A percentile compares a stretch with the other conserved stretches of the same genome.
Conservation (phyloP, 2,797 vertebrate genomes). For the Arnoldichthys spilopterus region DNA sequence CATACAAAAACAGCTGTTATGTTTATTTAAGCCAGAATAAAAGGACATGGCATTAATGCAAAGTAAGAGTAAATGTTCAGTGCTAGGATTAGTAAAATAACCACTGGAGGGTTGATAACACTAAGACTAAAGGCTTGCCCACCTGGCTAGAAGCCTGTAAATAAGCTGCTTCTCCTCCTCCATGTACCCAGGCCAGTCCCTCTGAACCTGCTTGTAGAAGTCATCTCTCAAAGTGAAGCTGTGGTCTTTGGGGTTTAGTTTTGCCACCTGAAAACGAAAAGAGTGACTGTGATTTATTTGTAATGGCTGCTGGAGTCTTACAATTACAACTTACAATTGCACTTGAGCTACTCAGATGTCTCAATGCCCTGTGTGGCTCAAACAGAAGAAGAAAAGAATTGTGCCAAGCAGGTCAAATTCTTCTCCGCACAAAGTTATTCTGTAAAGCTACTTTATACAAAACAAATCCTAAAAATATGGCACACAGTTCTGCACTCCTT, state of each 20-base stretch:
- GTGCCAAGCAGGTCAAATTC: background rate
- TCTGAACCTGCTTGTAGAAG: slow-evolving; percentile 71
- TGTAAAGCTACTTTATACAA: too few relatives aligned
- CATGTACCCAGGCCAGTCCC: slow-evolving; percentile 77
- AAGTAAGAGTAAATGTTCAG: background rate
- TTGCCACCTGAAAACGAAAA: slow-evolving; percentile 69
- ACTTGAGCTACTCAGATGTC: background rate
- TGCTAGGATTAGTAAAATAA: background rate
- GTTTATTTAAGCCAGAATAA: background rate
- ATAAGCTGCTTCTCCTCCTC: slow-evolving; percentile 80
- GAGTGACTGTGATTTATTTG: slow-evolving; percentile 7
- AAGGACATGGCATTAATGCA: background rate
- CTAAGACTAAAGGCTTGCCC: slow-evolving; percentile 20
- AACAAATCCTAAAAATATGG: too few relatives aligned
- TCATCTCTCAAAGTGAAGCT: slow-evolving; percentile 80
- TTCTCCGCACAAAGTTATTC: too few relatives aligned
- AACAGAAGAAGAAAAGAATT: background rate
- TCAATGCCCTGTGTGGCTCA: background rate
- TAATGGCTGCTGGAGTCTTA: slow-evolving; percentile 9
- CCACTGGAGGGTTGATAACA: background rate
- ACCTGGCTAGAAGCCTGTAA: slow-evolving; percentile 77
- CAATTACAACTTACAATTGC: background rate
- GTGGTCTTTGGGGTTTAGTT: slow-evolving; percentile 77
- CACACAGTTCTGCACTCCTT: too few relatives aligned
- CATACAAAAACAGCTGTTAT: background rate